Evolutionary conservation across 1,140 invertebrate species (phyloP), one percentile per base, ranked within the genome.

Genomic region (Bombus sylvicola): DNA sequence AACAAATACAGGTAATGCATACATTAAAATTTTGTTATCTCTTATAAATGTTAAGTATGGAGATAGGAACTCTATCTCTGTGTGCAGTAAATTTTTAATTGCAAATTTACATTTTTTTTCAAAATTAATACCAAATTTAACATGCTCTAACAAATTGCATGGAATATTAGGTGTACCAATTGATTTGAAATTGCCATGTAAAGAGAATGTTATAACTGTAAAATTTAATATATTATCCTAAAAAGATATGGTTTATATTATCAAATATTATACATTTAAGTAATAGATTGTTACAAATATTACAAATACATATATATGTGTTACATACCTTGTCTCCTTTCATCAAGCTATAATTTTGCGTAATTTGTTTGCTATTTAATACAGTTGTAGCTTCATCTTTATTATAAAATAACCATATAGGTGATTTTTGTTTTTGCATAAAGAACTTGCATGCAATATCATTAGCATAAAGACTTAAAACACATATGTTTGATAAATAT

Each of bases 401-500:
- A 80, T 94, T 89, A 93, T 97, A 97, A 93, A 96, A 97, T 73
- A 97, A 88, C 94, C 95, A 96, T n/a, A 86, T 15, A 41, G 95
- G 96, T 85, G 93, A 92, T 88, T 92, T 94, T 88, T 95, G 92
- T 39, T 94, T 93, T 80, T 95, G 93, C 84, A 94, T 90, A 86
- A 96, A 96, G 31, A 96, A 84, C 83, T 94, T 95, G 83, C 96
- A 96, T 1, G 96, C 95, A 28, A 95, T 93, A 81, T 96, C 95
- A 78, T 96, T 95, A 34, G 94, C 93, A 83, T 95, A 96, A 64
- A 97, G 93, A 3, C 96, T 96, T 41, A 97, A 90, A 0, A 96
- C 95, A 91, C 97, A 98, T 91, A 97, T 95, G 94, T 98, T 98
- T 5, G 96, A 96, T 59, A 98, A 92, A 77, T 96, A 93, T 92